phyloP scores from a whole-genome alignment of 1,140 invertebrate genomes.

The Chionoecetes opilio region DNA sequence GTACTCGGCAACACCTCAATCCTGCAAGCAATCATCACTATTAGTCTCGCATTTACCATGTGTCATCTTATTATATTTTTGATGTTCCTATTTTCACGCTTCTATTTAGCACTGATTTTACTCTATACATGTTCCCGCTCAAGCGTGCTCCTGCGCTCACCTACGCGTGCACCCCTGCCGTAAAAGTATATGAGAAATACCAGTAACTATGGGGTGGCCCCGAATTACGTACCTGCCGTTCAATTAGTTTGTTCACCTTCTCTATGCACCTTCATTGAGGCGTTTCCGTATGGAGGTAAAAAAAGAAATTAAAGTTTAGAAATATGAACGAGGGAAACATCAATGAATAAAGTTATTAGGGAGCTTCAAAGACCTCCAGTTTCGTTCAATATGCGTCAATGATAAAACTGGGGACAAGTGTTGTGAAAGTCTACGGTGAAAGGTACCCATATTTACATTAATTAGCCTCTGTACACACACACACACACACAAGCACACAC shows the following conservation, averaged over 20 bases:
- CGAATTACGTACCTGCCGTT: background rate
- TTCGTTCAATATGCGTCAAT: background rate
- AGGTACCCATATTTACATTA: background rate
- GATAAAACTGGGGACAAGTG: background rate
- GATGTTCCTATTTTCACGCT: background rate
- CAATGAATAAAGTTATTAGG: background rate
- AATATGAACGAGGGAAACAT: background rate
- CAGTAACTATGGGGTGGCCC: background rate
- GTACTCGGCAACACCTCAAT: background rate
- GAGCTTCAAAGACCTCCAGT: background rate
- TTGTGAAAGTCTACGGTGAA: background rate
- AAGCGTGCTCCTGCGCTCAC: background rate
- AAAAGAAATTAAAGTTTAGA: slow-evolving; percentile 2
- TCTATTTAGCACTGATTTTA: background rate
- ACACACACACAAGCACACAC: no score
- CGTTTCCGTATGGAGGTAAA: background rate
- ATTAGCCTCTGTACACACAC: background rate
- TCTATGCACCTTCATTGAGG: background rate
- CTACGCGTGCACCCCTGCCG: background rate
- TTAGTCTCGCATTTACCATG: background rate
- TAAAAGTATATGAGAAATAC: slow-evolving; percentile 22
- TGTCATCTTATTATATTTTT: background rate
- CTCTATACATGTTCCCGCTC: background rate
- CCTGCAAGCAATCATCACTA: background rate
- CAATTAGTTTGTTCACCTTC: slow-evolving; percentile 21